Percentiles rank a stretch among this genome's conserved stretches.
Conservation (phyloP, 2,797 vertebrate genomes). For the Passerculus sandwichensis region DNA sequence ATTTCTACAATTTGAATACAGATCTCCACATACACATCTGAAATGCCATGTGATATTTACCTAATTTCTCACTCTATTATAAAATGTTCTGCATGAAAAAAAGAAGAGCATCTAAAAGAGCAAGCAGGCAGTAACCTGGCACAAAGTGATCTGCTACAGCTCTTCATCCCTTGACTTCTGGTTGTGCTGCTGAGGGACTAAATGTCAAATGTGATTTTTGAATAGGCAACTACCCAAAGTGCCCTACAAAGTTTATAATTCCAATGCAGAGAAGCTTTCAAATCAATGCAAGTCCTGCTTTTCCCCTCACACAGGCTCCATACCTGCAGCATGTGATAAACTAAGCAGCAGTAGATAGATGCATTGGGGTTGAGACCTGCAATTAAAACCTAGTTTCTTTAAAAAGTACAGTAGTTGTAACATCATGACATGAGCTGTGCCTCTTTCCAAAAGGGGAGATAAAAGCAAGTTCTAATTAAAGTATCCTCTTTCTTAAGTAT, state of each 20-base stretch:
- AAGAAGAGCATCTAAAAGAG: background rate
- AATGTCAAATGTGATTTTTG: background rate
- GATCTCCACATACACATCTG: slow-evolving; percentile 11
- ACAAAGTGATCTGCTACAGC: background rate
- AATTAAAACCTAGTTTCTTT: background rate
- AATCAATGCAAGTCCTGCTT: background rate
- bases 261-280: background rate
- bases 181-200: background rate
- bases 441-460: background rate
- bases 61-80: slow-evolving; percentile 16
- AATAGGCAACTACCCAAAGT: background rate
- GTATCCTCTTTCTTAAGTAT: background rate
- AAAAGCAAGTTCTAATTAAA: background rate
- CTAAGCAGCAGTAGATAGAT: background rate
- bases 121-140: background rate
- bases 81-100: background rate
- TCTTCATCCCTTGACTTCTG: background rate
- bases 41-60: background rate
- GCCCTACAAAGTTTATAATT: background rate
- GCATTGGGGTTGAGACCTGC: background rate
- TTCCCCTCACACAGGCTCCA: background rate
- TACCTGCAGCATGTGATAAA: background rate
- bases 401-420: background rate
- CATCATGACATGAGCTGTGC: background rate
- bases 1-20: background rate